Evolutionary conservation across 2,113 vertebrate species (phyloP), one percentile per base, ranked within the genome.

Genomic region (Elaphurus davidianus): DNA sequence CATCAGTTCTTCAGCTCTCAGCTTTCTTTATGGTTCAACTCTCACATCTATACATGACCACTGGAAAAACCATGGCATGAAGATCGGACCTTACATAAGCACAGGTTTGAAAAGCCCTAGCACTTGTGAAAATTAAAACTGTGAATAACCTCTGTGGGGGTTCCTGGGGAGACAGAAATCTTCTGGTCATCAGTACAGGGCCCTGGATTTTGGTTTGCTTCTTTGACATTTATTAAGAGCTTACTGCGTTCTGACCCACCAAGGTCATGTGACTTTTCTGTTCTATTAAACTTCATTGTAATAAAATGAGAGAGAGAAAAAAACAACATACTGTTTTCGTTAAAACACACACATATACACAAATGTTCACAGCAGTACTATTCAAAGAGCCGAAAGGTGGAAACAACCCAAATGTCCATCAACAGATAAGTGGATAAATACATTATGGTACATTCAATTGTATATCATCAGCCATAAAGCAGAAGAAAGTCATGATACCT

Each of bases 91-190:
- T 67, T 17, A 1, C 1, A 45, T 28, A 45, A 86, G 43, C 43
- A 76, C 27, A 79, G 76, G n/a, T 64, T n/a, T 94, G 17, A 81
- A 92, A 95, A 92, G 30, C 7, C 7, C 8, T 74, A 76, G 19
- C 57, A 8, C 50, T 78, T 25, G 10, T 40, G 67, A 74, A 43
- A 59, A 87, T 13, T 60, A 33, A 93, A 87, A 60, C 52, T 52
- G 19, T 45, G 60, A 52, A 33, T 71, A 54, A 85, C 17, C 60
- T 79, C 14, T 86, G 1, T 30, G 5, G 30, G 78, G 52, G 43
- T 21, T 59, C n/a, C 54, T 40, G 21, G 14, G 27, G 27, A 91
- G 21, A 52, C 67, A 78, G 74, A 54, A 89, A 30, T 36, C 40
- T 54, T 88, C 91, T n/a, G 50, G 19, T 82, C 55, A 78, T 81